Base-by-base conservation (phyloP, 2,113 vertebrate species). In the Sylvia atricapilla region DNA sequence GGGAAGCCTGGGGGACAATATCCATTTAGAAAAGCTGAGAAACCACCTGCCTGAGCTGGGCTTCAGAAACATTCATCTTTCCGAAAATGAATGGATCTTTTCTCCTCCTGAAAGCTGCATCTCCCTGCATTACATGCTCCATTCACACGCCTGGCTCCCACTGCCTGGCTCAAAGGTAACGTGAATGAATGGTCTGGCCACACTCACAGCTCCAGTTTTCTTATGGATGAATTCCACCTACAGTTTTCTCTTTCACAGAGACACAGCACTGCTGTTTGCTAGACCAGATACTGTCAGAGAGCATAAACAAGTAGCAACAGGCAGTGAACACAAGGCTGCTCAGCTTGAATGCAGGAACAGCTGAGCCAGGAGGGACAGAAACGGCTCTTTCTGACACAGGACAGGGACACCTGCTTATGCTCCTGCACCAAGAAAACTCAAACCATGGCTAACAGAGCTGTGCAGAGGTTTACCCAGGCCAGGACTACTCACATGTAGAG, bases 401-500 rank as follows among this genome's bases (percentile, higher is more conserved):
- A 53, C 46, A n/a, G 21, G 11, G 24, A 37, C 44, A 23, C 6
- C 16, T 27, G 15, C 31, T 39, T 6, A 56, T 1, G 0, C 3
- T 15, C 47, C 47, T 69, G 53, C 43, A 17, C 21, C 43, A 43
- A 22, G 10, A 10, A 5, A 74, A 15, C 39, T 22, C 20, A 7
- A 74, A 6, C 5, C 5, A 2, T 0, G 3, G 47, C 5, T 31
- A 39, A 4, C 8, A 13, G 37, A 23, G 39, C 0, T 13, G n/a
- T 9, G 33, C 12, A 2, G 43, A n/a, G 47, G 33, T 15, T 43
- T 3, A 3, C 6, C 28, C n/a, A 27, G 49, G 5, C 63, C 62
- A 13, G 39, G 4, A 35, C 5, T 8, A 98, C 98, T 98, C 91
- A 98, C 98, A 98, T 98, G 78, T 98, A 98, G 4, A 98, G 91